These are phyloP conservation scores for Eolophus roseicapilla DNA, from an alignment of 2,113 vertebrate species.

Conservation along the genomic window DNA sequence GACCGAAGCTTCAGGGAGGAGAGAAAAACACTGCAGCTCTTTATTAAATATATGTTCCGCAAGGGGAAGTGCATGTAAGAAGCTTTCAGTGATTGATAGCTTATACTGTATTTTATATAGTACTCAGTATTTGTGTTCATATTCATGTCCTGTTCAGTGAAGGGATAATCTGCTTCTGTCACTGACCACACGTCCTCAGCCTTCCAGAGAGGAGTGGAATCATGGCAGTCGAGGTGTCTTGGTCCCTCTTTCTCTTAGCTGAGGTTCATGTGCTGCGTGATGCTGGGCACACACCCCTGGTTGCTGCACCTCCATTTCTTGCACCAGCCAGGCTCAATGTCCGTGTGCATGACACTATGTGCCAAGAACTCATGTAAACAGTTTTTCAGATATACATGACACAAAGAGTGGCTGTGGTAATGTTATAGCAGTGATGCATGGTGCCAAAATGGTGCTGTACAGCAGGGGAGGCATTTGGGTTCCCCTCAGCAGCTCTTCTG, in stretches of 20 bases:
- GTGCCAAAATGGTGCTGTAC: fast-evolving
- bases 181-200: background rate
- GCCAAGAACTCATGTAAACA: background rate
- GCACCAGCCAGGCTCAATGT: too few relatives aligned
- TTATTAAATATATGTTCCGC: background rate
- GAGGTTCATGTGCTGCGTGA: background rate
- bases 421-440: too few relatives aligned
- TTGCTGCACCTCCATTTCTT: too few relatives aligned
- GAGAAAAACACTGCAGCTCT: background rate
- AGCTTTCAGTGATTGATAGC: background rate
- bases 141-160: background rate
- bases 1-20: background rate
- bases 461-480: fast-evolving
- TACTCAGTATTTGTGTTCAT: background rate
- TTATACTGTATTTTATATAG: background rate
- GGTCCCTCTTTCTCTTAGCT: too few relatives aligned
- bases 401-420: background rate
- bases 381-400: background rate
- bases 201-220: too few relatives aligned
- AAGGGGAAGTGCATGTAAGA: background rate
- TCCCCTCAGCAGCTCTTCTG: background rate
- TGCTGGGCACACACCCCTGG: background rate
- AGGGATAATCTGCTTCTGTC: background rate
- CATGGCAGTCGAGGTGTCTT: background rate
- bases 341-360: background rate